phyloP scores from a whole-genome alignment of 2,888 invertebrate genomes.

The Bellardia pandia region DNA sequence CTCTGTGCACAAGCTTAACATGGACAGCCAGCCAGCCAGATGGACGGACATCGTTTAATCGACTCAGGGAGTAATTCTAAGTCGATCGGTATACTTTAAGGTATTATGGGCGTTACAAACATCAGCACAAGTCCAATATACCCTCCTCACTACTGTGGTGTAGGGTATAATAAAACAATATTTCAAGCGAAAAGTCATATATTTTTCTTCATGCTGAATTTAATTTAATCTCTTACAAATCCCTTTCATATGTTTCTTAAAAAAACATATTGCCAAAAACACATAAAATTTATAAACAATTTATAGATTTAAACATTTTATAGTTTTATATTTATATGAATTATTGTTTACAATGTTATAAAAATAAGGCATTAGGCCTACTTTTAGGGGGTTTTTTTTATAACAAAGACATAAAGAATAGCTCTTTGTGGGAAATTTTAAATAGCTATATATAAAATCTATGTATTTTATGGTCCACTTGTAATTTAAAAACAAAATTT shows the following conservation, averaged over 20 bases:
- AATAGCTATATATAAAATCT: background rate
- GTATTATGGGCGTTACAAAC: too few species aligned
- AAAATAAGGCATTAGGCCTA: constrained; percentile 9
- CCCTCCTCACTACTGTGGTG: too few species aligned
- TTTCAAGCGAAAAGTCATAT: too few species aligned
- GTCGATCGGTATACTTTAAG: too few species aligned
- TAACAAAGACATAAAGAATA: background rate
- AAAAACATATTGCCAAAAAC: background rate
- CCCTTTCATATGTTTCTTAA: background rate
- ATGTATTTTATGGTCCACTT: background rate
- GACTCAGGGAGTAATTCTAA: too few species aligned
- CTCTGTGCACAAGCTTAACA: too few species aligned
- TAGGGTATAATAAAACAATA: too few species aligned
- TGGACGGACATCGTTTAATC: too few species aligned
- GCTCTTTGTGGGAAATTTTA: background rate
- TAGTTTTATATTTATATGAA: background rate
- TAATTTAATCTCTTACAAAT: too few species aligned
- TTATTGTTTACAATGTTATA: background rate
- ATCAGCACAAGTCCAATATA: too few species aligned
- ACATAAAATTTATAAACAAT: constrained; percentile 5
- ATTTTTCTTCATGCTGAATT: too few species aligned
- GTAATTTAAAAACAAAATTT: background rate
- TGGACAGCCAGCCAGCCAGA: too few species aligned
- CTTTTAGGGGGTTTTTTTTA: background rate
- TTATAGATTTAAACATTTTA: constrained; percentile 13